Percentiles rank a stretch among this genome's conserved stretches.
These are phyloP conservation scores for Synanthedon vespiformis DNA, from an alignment of 2,888 invertebrate species.

Conservation along the genomic window DNA sequence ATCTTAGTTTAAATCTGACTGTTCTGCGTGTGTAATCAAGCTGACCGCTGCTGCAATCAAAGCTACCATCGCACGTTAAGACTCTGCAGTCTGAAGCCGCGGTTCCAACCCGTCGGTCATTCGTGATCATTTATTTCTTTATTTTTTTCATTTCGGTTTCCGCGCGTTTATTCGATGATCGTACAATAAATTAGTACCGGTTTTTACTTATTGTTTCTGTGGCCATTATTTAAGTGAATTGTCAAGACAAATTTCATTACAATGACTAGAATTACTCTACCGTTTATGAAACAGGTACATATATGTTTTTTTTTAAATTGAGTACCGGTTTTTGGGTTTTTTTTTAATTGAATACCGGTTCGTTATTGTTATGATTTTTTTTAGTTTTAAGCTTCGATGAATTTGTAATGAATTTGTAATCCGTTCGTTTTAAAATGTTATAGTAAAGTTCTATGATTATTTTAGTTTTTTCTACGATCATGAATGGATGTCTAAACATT, in stretches of 20 bases:
- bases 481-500: no score
- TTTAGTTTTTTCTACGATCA: no score
- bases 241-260: constrained; percentile 3
- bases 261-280: constrained; percentile 35
- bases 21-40: no score
- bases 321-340: background rate
- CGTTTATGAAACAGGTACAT: constrained; percentile 46
- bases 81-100: constrained; percentile 24
- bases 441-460: no score
- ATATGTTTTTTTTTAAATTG: background rate
- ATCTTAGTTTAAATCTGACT: no score
- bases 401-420: no score
- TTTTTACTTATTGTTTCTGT: background rate
- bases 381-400: no score
- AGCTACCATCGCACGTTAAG: background rate
- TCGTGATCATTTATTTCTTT: constrained; percentile 6
- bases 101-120: constrained; percentile 20
- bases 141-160: background rate
- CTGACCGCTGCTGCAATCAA: no score
- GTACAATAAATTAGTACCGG: background rate
- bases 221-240: background rate
- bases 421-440: no score
- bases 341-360: background rate
- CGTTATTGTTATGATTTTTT: background rate
- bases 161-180: background rate